phyloP scores from a whole-genome alignment of 1,140 invertebrate species.

The Drosophila ogumai region DNA sequence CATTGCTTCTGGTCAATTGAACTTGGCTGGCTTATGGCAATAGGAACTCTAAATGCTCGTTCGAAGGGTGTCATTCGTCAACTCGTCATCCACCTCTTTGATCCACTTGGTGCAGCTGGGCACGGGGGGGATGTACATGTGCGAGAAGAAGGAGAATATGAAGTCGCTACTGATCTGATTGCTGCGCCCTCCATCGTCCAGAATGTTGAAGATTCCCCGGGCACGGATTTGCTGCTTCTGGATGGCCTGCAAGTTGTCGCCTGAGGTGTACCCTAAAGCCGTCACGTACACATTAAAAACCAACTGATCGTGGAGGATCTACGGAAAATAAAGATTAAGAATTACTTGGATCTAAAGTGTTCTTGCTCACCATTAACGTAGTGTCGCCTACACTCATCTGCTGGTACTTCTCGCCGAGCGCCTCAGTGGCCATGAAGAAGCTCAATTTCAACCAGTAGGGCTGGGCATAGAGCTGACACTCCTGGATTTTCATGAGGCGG shows the following conservation, averaged over 20 bases:
- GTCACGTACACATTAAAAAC: slow-evolving; percentile 23
- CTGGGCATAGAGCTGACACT: slow-evolving; percentile 17
- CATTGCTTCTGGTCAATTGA: slow-evolving; percentile 59
- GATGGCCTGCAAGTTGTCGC: slow-evolving; percentile 21
- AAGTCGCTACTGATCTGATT: slow-evolving; percentile 14
- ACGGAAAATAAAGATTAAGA: too few relatives aligned
- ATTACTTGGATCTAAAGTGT: not conserved
- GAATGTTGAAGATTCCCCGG: slow-evolving; percentile 19
- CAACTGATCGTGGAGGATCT: slow-evolving; percentile 46
- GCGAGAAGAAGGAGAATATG: slow-evolving; percentile 13
- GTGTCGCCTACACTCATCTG: slow-evolving; percentile 12
- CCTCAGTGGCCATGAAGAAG: slow-evolving; percentile 42
- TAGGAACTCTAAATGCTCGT: slow-evolving; percentile 4
- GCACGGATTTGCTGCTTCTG: slow-evolving; percentile 29
- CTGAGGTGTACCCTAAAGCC: not conserved
- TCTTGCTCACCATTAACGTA: slow-evolving; percentile 32
- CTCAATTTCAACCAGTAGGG: slow-evolving; percentile 45
- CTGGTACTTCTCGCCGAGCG: slow-evolving; percentile 19
- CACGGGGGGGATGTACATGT: not conserved
- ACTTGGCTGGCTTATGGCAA: slow-evolving; percentile 32
- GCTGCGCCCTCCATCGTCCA: not conserved
- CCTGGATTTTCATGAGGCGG: slow-evolving; percentile 39
- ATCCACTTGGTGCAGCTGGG: not conserved
- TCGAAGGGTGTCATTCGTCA: not conserved
- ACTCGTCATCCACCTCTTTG: not conserved